Base-by-base conservation (phyloP, 2,797 vertebrate genomes). In the Anabacerthia variegaticeps region DNA sequence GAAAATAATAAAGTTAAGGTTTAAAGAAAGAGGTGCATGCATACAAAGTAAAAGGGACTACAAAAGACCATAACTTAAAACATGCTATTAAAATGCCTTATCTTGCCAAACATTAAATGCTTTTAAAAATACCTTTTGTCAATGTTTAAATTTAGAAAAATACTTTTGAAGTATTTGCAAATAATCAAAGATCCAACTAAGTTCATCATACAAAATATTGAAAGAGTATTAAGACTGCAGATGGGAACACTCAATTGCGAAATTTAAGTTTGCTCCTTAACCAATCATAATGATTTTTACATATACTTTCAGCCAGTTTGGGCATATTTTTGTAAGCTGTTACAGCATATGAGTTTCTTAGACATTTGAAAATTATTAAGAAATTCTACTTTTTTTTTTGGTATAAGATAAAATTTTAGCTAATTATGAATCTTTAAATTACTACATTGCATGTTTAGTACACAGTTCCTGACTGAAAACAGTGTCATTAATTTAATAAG, bases 101-200 rank as follows among this genome's bases (percentile, higher is more conserved):
- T 17, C 16, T 81, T 72, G 16, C 11, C 10, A 58, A 75, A 81
- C 44, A 86, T 30, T 17, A 67, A 91, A 44, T 13, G 0, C 6
- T 56, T 74, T 73, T 55, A 18, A 69, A 90, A 83, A 52, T 16
- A 41, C 0, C 0, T 0, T 8, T 32, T 92, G 68, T 39, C 9
- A 52, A 12, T 32, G 6, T 61, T 88, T 75, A 43, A 37, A 78
- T 84, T 63, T 27, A 43, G n/a, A 63, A 93, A 88, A 77, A 59
- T 4, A 55, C 6, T 74, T 66, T 30, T 76, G 15, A 82, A 61
- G 4, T 79, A 62, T 49, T 43, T 73, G 30, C 21, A 88, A 93
- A 69, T 69, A 63, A 48, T 48, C 28, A 83, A 17, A 63, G 11
- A 59, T 24, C 10, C 10, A 48, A 43, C 14, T 66, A 55, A 80